Evolutionary conservation across 2,113 vertebrate species (phyloP).

Genomic region (Alouatta palliata): DNA sequence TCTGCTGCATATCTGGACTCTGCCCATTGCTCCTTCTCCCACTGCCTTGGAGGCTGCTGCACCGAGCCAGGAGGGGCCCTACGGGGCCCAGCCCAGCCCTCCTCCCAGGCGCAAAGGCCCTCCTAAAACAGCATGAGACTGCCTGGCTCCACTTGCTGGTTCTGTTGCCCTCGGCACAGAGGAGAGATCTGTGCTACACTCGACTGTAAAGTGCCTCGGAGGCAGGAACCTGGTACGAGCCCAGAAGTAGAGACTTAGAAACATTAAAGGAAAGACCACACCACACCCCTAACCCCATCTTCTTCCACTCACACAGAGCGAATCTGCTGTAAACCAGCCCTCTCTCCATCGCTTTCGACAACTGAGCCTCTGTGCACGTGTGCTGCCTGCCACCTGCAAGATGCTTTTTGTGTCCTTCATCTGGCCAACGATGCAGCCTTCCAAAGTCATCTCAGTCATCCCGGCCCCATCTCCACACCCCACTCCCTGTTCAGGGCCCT

Average conservation of each 20-base stretch:
- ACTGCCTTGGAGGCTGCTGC: not conserved
- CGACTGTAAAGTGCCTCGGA: not conserved
- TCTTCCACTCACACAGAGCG: not conserved
- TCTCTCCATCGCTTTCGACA: not conserved
- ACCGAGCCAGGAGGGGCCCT: not conserved
- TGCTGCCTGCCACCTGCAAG: no score
- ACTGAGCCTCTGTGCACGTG: not conserved
- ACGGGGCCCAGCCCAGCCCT: not conserved
- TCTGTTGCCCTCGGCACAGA: not conserved
- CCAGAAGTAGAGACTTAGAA: not conserved
- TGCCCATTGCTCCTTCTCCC: not conserved
- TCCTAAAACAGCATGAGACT: not conserved
- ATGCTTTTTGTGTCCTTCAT: not conserved
- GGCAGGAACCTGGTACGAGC: not conserved
- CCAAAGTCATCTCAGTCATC: not conserved
- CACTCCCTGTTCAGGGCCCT: not conserved
- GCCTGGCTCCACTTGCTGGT: not conserved
- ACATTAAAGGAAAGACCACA: not conserved
- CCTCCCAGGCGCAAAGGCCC: not conserved
- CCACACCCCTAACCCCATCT: no score
- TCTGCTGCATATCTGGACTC: not conserved
- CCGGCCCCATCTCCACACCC: accelerated
- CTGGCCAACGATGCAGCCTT: not conserved
- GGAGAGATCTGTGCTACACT: not conserved
- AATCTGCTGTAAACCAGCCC: not conserved